Conservation (phyloP, 1,140 invertebrate species). For the Lanistes nyassanus region DNA sequence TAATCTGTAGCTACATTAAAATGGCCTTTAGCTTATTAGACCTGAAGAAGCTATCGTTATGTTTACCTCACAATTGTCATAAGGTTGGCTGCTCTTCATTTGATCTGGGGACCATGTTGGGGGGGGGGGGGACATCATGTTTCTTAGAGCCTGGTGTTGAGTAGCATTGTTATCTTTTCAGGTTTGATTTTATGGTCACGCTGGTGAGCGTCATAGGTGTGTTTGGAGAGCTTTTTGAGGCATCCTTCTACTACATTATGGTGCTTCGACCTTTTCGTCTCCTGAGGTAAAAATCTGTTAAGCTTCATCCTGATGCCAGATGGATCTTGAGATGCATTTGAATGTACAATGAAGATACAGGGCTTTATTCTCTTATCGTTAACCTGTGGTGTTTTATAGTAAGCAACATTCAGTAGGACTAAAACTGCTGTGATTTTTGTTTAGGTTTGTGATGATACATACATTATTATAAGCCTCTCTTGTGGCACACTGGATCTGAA, state of each 20-base stretch:
- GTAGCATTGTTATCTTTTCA: slow-evolving; percentile 38
- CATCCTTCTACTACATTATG: slow-evolving; percentile 78
- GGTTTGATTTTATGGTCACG: slow-evolving; percentile 82
- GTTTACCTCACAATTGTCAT: neutral
- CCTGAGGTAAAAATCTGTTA: slow-evolving; percentile 49
- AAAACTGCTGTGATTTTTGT: no score
- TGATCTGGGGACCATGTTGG: no score
- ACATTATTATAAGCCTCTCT: no score
- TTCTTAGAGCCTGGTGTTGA: slow-evolving; percentile 1
- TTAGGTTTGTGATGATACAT: no score
- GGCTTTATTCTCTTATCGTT: no score
- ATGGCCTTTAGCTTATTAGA: neutral
- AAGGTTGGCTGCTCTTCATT: no score
- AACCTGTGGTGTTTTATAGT: no score
- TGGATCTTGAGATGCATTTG: no score
- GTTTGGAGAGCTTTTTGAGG: slow-evolving; percentile 73
- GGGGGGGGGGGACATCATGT: neutral
- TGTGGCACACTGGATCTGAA: no score
- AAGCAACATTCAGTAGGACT: no score
- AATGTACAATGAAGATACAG: no score
- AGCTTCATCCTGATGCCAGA: no score
- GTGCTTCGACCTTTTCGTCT: slow-evolving; percentile 71
- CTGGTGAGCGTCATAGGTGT: slow-evolving; percentile 76
- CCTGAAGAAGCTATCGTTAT: neutral
- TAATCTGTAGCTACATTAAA: neutral